phyloP scores from a whole-genome alignment of 2,888 invertebrate genomes.

The Tuberolachnus salignus region DNA sequence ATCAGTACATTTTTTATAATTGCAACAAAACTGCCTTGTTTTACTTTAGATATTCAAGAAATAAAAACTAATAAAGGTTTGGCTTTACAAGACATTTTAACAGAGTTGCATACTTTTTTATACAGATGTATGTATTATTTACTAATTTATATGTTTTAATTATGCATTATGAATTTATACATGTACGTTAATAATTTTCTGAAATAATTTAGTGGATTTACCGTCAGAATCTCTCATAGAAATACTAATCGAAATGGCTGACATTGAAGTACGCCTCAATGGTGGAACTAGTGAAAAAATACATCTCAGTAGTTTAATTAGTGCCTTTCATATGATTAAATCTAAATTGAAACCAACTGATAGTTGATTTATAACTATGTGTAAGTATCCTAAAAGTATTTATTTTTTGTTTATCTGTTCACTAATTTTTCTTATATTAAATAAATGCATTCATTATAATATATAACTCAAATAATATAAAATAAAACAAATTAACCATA shows the following conservation, averaged over 20 bases:
- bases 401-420: background rate
- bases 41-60: constrained; percentile 73
- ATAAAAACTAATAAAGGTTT: constrained; percentile 88
- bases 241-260: constrained; percentile 84
- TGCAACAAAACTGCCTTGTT: constrained; percentile 40
- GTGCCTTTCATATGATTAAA: constrained; percentile 82
- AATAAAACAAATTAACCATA: constrained; percentile 28
- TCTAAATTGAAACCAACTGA: constrained; percentile 62
- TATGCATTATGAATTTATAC: background rate
- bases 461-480: background rate
- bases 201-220: constrained; percentile 77
- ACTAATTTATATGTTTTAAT: background rate
- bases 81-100: constrained; percentile 90
- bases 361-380: background rate
- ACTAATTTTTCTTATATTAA: no score
- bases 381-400: background rate
- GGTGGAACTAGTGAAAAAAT: constrained; percentile 88
- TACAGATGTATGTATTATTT: constrained; percentile 76
- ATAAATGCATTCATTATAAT: no score
- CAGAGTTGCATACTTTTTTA: constrained; percentile 85
- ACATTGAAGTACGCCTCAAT: constrained; percentile 84
- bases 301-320: constrained; percentile 85
- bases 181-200: constrained; percentile 7
- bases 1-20: constrained; percentile 40
- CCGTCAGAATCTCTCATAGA: constrained; percentile 78